Evolutionary conservation across 2,797 vertebrate genomes (phyloP), one percentile per base, ranked within the genome.

Genomic region (Bufotes viridis): DNA sequence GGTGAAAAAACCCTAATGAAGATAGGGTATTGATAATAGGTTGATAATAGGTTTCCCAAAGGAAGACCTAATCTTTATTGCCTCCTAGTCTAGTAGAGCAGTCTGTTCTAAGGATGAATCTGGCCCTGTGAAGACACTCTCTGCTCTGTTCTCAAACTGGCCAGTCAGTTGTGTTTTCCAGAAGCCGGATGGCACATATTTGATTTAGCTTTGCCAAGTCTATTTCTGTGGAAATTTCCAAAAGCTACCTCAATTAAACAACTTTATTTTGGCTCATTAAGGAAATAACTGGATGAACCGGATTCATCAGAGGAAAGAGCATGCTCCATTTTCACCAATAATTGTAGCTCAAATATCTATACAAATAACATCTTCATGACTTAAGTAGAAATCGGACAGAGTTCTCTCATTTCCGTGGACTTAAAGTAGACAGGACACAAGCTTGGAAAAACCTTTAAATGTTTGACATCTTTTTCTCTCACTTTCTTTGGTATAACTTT

Each of bases 171-270:
- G 34, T 76, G 42, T 22, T 78, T 86, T 29, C 84, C 60, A 58
- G 84, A 89, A 89, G 70, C 58, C 29, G 57, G 84, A 89, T 18
- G 42, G 84, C 88, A 89, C 60, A 86, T 86, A 85, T 86, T 86
- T 82, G 29, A 86, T 61, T 57, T 69, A 81, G 79, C 69, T 86
- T 51, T 86, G 63, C 78, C 74, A 82, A 89, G 70, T 29, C 81
- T 26, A 79, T 85, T 85, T 85, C 26, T 65, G n/a, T 22, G 85
- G 76, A 88, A 79, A 51, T 89, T 86, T 76, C 87, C 88, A 78
- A 86, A 65, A 51, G 61, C 51, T 65, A 57, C 76, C 42, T 75
- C 78, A 75, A 63, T 81, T 76, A 81, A 86, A 76, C 69, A 82
- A 74, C 88, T 86, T 82, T 89, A 78, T 82, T 82, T 88, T 82